Conservation (phyloP, 2,888 invertebrate species). For the Amaurobius ferox region DNA sequence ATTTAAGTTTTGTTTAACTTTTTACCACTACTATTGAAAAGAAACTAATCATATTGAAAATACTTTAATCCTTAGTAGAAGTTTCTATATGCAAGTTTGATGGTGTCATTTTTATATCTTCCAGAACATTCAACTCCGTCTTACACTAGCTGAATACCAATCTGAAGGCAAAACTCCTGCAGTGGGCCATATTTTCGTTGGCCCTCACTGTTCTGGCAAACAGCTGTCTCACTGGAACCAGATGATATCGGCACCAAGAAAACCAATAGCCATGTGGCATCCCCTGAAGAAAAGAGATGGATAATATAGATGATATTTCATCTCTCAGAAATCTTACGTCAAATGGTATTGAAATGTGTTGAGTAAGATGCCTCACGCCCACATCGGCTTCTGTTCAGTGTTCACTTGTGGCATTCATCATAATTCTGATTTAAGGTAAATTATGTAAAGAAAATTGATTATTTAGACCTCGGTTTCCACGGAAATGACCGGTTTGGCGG, state of each 20-base stretch:
- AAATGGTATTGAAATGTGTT: slow-evolving; percentile 24
- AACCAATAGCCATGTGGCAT: slow-evolving; percentile 92
- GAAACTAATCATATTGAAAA: too few species aligned
- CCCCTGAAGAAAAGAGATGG: slow-evolving; percentile 80
- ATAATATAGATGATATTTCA: slow-evolving; percentile 20
- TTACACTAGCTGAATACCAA: slow-evolving; percentile 80
- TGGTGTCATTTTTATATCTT: slow-evolving; percentile 72
- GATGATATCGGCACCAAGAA: slow-evolving; percentile 87
- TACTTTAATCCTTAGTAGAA: too few species aligned
- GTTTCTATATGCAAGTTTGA: too few species aligned
- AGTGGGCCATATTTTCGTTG: slow-evolving; percentile 89
- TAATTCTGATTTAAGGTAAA: slow-evolving; percentile 17
- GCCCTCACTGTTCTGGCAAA: slow-evolving; percentile 85
- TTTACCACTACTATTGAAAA: too few species aligned
- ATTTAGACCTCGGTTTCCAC: slow-evolving; percentile 53
- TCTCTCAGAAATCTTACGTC: neutral
- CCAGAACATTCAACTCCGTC: slow-evolving; percentile 85
- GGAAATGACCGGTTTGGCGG: neutral
- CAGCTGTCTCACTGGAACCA: slow-evolving; percentile 89
- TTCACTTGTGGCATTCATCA: slow-evolving; percentile 37
- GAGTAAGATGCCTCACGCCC: slow-evolving; percentile 4
- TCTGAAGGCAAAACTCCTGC: slow-evolving; percentile 81
- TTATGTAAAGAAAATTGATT: slow-evolving; percentile 40
- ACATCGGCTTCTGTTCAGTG: slow-evolving; percentile 39
- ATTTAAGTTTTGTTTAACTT: too few species aligned